Conservation (phyloP, 1,140 invertebrate genomes). For the Drosophila kanapiae region DNA sequence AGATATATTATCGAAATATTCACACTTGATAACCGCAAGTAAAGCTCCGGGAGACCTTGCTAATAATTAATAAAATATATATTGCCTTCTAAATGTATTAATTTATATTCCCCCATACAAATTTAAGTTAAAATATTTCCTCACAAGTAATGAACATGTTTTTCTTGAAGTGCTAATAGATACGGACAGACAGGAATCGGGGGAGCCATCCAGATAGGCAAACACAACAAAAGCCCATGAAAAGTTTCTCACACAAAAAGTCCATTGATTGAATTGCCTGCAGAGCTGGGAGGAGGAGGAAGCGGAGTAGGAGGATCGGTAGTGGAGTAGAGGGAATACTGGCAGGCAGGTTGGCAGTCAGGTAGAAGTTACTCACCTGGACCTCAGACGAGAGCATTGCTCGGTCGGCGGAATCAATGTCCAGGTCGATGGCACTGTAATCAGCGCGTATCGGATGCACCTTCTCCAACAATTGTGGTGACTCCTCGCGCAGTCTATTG, state of each 20-base stretch:
- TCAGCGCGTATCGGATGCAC: conserved; percentile 93
- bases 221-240: conserved; percentile 48
- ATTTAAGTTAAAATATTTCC: background rate
- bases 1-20: too few relatives aligned
- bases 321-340: background rate
- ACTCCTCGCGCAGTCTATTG: conserved; percentile 87
- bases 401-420: conserved; percentile 86
- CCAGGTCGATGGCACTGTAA: conserved; percentile 92
- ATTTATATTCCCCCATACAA: background rate
- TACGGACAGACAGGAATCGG: conserved; percentile 29
- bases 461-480: conserved; percentile 89
- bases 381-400: conserved; percentile 81
- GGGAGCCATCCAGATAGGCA: conserved; percentile 64
- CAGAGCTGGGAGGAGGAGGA: conserved; percentile 30
- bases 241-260: conserved; percentile 63
- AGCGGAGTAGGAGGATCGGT: background rate
- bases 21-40: too few relatives aligned
- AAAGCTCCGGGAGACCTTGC: too few relatives aligned
- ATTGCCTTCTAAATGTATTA: background rate
- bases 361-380: conserved; percentile 70
- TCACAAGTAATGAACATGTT: background rate
- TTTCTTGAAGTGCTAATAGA: conserved; percentile 12
- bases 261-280: conserved; percentile 80
- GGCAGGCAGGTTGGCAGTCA: background rate
- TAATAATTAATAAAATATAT: background rate